Percentiles rank a stretch among this genome's conserved stretches.
Conservation (phyloP, 2,888 invertebrate genomes). For the Euzophera pinguis region DNA sequence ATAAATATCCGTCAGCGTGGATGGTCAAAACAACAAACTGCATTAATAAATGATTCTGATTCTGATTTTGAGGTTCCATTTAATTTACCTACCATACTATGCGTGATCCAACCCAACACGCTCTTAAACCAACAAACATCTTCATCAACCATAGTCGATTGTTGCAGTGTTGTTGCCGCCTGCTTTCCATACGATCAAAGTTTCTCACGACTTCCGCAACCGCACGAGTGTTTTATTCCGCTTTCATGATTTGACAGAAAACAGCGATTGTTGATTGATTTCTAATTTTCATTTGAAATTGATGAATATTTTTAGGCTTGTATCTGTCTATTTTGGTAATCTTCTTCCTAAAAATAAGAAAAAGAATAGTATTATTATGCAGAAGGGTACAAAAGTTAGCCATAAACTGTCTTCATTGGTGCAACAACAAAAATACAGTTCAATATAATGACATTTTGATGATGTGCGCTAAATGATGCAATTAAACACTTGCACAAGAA, state of each 20-base stretch:
- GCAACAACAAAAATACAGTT: too few species aligned
- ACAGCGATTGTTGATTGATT: conserved; percentile 25
- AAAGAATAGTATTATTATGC: too few species aligned
- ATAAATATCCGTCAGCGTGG: too few species aligned
- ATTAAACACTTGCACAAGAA: conserved; percentile 28
- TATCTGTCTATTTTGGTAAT: too few species aligned
- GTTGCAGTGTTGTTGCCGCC: conserved; percentile 51
- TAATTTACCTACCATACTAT: too few species aligned
- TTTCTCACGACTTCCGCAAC: conserved; percentile 66
- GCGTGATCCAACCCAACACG: not conserved
- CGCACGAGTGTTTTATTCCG: conserved; percentile 44
- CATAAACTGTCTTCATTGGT: too few species aligned
- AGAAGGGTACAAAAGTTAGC: too few species aligned
- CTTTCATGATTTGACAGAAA: conserved; percentile 55
- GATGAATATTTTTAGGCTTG: not conserved
- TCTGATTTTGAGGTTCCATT: too few species aligned
- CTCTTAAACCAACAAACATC: conserved; percentile 15
- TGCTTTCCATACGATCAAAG: conserved; percentile 56
- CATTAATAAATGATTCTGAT: too few species aligned
- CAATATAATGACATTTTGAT: not conserved
- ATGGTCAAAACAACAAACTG: too few species aligned
- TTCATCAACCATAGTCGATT: conserved; percentile 47
- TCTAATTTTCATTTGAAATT: conserved; percentile 11
- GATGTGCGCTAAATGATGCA: conserved; percentile 19
- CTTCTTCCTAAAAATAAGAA: too few species aligned